Evolutionary conservation across 2,113 vertebrate species (phyloP), one percentile per base, ranked within the genome.

Genomic region (Hypomesus transpacificus): DNA sequence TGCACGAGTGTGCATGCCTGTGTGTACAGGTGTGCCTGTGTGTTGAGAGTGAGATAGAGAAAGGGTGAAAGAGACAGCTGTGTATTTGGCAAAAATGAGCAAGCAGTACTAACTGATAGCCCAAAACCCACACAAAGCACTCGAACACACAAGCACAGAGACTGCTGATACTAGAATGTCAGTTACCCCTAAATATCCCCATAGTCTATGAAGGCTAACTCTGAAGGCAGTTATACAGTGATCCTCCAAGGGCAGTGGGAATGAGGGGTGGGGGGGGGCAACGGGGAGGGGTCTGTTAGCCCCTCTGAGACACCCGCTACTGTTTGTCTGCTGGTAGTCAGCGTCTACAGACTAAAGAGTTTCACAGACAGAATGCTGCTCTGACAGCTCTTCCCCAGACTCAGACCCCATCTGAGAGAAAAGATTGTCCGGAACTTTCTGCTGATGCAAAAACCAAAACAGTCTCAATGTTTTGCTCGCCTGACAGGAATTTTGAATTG

Each of bases 311-410:
- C 57, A 20, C 53, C 71, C 62, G 46, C 69, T 57, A 65, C 63
- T 80, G 71, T 72, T 71, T 39, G 20, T 59, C 56, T 71, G 66
- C 20, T 69, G 52, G 22, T 24, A 18, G 68, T 57, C 46, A 8
- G 26, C 61, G 69, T 75, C 79, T 69, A 65, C 34, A 63, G 31
- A 34, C 31, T 34, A 4, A 4, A 34, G 31, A 34, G 31, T 34
- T 34, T 34, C 31, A 34, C 31, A 34, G 75, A 79, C 77, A 56
- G 39, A 71, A 60, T 65, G 70, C 68, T 22, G 0, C 61, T 76
- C 77, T 84, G 84, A 88, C 85, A 88, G 80, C 75, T 18, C 65
- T 73, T 86, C 86, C 82, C 84, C 77, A 57, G 0, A 54, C 86
- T 31, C 26, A 31, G 3, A 24, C 26, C 6, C 34, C 26, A 18